Evolutionary conservation across 1,140 invertebrate genomes (phyloP), one percentile per base, ranked within the genome.

Genomic region (Heterodera schachtii): DNA sequence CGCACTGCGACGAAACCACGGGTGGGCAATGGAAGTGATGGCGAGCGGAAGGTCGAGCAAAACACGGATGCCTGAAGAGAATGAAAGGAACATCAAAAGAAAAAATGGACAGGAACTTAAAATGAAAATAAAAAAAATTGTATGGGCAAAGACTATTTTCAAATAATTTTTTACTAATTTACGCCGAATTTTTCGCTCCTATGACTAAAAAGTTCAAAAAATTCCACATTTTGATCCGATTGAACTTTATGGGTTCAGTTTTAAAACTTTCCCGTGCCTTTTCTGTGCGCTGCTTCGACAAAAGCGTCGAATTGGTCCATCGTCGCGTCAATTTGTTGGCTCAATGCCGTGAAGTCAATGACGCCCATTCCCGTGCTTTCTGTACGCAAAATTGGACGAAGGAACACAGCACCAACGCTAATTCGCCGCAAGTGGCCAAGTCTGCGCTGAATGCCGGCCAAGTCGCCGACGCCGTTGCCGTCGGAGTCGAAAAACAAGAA

Each of bases 391-490:
- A 89, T 87, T 47, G 88, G 89, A 6, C 83, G 73, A 41, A 82
- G 84, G 66, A 85, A 89, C 0, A 89, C 67, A 47, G 88, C 82
- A 9, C 52, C 52, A 13, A 89, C 66, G 2, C 88, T 88, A 31
- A 88, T 66, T 11, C 82, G 77, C 21, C 82, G 73, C 49, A 89
- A 80, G 6, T 89, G 47, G 46, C 83, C 82, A 4, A 89, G 21
- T 73, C 77, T 67, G 13, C 75, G 43, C 21, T 71, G 73, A 13
- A 90, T 21, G 49, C 88, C 88, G 11, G 57, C 73, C 43, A 90
- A 83, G 75, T 89, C 89, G 7, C 88, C 88, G 31, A 84, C 64
- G n/a, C 87, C 88, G 78, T 89, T 87, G 44, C 78, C 78, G 76
- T 89, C 83, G 1, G 89, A 88, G 80, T 89, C 89, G 5, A 19